phyloP scores from a whole-genome alignment of 2,888 invertebrate genomes.

The Mystacides longicornis region DNA sequence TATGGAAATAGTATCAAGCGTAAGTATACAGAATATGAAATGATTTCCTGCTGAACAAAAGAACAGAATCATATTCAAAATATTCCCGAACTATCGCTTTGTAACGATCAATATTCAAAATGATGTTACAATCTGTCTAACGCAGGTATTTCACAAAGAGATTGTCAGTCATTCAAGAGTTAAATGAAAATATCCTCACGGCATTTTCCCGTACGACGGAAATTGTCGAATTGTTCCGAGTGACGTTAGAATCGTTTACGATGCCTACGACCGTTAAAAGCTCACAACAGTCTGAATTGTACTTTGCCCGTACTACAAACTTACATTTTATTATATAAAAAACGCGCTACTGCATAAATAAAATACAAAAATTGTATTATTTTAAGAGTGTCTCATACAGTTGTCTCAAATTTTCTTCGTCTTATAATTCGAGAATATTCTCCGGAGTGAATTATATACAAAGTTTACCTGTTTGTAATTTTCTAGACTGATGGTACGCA shows the following conservation, averaged over 20 bases:
- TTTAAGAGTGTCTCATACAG: neutral
- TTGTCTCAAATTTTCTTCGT: constrained; percentile 1
- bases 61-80: too few species aligned
- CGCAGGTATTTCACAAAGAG: too few species aligned
- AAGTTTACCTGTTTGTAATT: too few species aligned
- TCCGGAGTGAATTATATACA: too few species aligned
- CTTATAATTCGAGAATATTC: too few species aligned
- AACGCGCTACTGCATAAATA: neutral
- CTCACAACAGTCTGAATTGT: constrained; percentile 12
- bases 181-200: neutral
- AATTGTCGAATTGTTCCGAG: constrained; percentile 1
- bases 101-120: too few species aligned
- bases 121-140: too few species aligned
- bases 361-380: neutral
- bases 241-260: neutral
- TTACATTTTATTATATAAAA: neutral
- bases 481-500: too few species aligned
- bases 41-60: too few species aligned
- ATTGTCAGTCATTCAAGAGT: neutral
- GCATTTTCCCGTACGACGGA: neutral
- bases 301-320: constrained; percentile 11
- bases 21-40: too few species aligned
- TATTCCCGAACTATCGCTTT: too few species aligned
- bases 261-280: constrained; percentile 5
- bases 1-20: too few species aligned